Conservation (phyloP, 2,113 vertebrate genomes). For the Oriolus oriolus region DNA sequence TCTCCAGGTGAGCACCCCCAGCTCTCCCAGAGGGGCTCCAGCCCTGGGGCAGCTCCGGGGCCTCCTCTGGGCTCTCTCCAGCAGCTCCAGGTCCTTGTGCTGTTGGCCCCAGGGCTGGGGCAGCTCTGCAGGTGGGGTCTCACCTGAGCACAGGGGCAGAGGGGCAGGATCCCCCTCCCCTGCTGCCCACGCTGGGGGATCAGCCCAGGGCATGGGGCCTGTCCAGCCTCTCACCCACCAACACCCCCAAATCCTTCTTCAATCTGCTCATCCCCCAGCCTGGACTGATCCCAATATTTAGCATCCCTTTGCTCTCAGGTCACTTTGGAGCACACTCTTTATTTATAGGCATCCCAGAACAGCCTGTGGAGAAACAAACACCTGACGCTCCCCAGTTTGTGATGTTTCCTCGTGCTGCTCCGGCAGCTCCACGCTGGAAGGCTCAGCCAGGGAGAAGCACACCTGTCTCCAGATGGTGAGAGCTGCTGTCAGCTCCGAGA, state of each 20-base stretch:
- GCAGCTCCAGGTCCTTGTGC: not conserved
- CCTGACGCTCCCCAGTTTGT: not conserved
- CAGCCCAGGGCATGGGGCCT: fast-evolving
- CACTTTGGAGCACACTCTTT: not conserved
- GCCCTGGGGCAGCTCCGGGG: fast-evolving
- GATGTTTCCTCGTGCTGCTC: not conserved
- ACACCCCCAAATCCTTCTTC: not conserved
- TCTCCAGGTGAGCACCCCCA: not conserved
- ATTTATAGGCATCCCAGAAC: not conserved
- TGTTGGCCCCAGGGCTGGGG: not conserved
- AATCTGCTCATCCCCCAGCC: not conserved
- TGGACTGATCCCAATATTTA: not conserved
- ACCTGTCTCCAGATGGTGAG: not conserved
- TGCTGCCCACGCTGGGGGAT: not conserved
- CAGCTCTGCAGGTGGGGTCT: not conserved
- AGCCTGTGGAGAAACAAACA: not conserved
- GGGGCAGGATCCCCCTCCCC: not conserved
- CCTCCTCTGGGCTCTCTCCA: not conserved
- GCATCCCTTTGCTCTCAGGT: not conserved
- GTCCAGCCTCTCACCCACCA: not conserved
- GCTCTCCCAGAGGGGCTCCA: not conserved
- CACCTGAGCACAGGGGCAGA: not conserved
- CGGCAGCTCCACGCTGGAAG: not conserved
- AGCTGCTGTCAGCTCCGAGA: not conserved
- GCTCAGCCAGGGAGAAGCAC: not conserved